These are phyloP conservation scores for Drosophila athabasca DNA, from an alignment of 1,140 invertebrate species.

Conservation along the genomic window DNA sequence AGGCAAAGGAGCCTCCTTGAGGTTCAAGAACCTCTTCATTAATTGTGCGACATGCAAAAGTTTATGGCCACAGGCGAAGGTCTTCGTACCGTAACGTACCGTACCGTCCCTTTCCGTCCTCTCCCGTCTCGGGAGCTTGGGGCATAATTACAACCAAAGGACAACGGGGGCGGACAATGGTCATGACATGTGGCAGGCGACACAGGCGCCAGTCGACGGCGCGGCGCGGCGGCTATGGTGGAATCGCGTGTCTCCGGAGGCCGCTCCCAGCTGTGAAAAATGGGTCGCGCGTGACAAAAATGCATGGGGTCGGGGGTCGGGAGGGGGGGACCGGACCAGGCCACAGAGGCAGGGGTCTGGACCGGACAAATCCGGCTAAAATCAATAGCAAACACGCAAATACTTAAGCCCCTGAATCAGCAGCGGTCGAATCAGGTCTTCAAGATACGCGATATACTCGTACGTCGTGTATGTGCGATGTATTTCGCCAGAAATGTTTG, in stretches of 20 bases:
- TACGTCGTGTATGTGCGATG: too few relatives aligned
- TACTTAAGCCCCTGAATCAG: slow-evolving; percentile 59
- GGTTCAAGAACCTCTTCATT: slow-evolving; percentile 57
- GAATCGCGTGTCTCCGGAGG: slow-evolving; percentile 47
- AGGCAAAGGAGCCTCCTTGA: background rate
- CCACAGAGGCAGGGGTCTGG: slow-evolving; percentile 17
- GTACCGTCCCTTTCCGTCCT: too few relatives aligned
- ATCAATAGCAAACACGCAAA: slow-evolving; percentile 72
- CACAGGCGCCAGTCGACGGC: slow-evolving; percentile 23
- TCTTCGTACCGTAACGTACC: background rate
- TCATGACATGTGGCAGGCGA: slow-evolving; percentile 40
- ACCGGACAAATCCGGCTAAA: slow-evolving; percentile 71
- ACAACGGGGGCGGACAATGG: slow-evolving; percentile 20
- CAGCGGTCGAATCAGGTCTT: background rate
- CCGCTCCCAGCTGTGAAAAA: slow-evolving; percentile 68
- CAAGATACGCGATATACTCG: too few relatives aligned
- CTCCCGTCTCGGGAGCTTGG: slow-evolving; percentile 1
- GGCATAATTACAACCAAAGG: slow-evolving; percentile 39
- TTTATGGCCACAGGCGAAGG: slow-evolving; percentile 8
- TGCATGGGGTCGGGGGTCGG: background rate
- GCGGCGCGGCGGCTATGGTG: slow-evolving; percentile 23
- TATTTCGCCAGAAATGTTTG: too few relatives aligned
- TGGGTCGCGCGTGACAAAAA: slow-evolving; percentile 62
- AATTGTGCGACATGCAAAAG: slow-evolving; percentile 26
- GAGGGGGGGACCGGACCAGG: background rate